Evolutionary conservation across 2,113 vertebrate species (phyloP).

Genomic region (Xiphorhynchus elegans): DNA sequence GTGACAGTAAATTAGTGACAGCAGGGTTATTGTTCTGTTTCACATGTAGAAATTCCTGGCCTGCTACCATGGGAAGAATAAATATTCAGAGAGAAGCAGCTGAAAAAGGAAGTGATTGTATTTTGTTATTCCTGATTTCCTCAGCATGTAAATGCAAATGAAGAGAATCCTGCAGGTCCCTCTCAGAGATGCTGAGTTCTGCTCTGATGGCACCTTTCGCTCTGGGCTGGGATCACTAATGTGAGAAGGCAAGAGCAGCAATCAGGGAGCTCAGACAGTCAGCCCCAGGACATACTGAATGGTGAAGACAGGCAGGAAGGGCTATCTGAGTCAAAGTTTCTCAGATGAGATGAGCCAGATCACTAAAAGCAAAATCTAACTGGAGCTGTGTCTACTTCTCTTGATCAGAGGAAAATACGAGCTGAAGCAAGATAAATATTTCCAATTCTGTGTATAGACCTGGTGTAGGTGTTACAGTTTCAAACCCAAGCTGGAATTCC

Average conservation of each 20-base stretch:
- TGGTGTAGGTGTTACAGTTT: no score
- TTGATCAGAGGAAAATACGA: neutral
- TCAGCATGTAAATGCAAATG: neutral
- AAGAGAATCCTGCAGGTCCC: neutral
- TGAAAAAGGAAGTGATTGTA: neutral
- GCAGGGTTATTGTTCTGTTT: neutral
- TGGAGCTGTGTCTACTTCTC: neutral
- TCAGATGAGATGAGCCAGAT: neutral
- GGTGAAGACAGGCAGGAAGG: neutral
- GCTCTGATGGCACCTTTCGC: neutral
- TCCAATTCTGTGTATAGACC: neutral
- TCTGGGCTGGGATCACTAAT: neutral
- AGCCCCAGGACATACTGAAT: neutral
- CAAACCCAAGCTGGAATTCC: no score
- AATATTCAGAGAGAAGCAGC: neutral
- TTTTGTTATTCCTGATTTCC: neutral
- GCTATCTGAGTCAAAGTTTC: neutral
- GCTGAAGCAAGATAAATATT: neutral
- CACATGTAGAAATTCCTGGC: neutral
- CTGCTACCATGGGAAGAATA: neutral
- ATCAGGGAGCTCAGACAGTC: neutral
- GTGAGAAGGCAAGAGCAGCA: accelerated
- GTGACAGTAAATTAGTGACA: slow-evolving; percentile 2
- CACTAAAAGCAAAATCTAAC: neutral
- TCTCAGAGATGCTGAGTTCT: neutral